A percentile compares a stretch with the other conserved stretches of the same genome.
Evolutionary conservation across 2,113 vertebrate genomes (phyloP).

Genomic region (Phaetusa simplex): DNA sequence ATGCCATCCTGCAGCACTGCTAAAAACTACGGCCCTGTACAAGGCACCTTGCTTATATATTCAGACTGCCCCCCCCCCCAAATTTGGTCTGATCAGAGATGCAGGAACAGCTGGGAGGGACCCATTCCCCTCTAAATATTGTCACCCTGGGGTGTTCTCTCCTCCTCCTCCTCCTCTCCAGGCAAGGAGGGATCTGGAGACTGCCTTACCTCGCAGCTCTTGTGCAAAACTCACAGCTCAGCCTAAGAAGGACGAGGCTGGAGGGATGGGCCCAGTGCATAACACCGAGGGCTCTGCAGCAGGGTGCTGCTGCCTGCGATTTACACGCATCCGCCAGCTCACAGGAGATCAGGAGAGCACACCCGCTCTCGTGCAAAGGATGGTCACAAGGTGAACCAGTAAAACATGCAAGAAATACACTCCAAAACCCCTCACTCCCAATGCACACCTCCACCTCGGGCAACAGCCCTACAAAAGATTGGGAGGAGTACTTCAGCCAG

Average conservation of each 20-base stretch:
- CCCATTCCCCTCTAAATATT: neutral
- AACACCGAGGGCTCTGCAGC: neutral
- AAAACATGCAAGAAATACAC: neutral
- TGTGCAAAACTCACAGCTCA: fast-evolving
- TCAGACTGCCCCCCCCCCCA: neutral
- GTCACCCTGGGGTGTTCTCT: neutral
- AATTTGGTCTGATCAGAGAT: neutral
- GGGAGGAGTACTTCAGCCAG: neutral
- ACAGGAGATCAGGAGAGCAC: neutral
- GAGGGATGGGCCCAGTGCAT: neutral
- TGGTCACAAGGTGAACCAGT: neutral
- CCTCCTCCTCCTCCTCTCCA: neutral
- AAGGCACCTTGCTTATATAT: neutral
- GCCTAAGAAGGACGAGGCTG: neutral
- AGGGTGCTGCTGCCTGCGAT: neutral
- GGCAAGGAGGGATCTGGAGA: neutral
- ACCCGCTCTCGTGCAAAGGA: fast-evolving
- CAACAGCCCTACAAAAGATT: neutral
- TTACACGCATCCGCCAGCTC: neutral
- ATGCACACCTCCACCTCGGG: fast-evolving
- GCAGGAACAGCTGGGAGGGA: neutral
- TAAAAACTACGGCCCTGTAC: neutral
- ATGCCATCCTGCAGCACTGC: neutral
- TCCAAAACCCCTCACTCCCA: neutral
- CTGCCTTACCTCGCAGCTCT: neutral